A percentile compares a stretch with the other conserved stretches of the same genome.
Conservation (phyloP, 2,888 invertebrate genomes). For the Cordylochernes scorpioides region DNA sequence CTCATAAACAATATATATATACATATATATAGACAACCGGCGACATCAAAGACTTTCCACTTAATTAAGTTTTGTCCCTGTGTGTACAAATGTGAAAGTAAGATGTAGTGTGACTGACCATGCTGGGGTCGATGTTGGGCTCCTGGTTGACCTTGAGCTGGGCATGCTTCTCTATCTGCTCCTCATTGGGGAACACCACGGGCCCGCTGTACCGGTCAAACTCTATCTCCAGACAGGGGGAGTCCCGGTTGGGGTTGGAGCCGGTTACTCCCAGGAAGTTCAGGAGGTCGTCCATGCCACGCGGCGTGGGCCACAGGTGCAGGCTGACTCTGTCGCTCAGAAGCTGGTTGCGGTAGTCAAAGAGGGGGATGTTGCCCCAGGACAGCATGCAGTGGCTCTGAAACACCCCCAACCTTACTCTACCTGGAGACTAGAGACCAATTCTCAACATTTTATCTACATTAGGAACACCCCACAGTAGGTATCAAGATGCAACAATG, state of each 20-base stretch:
- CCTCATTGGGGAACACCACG: constrained; percentile 24
- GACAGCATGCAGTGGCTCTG: constrained; percentile 27
- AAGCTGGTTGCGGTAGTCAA: constrained; percentile 28
- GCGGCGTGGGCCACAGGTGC: constrained; percentile 26
- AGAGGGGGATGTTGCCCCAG: constrained; percentile 30
- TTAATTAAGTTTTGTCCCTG: no score
- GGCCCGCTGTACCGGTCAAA: constrained; percentile 20
- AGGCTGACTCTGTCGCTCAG: constrained; percentile 26
- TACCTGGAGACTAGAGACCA: no score
- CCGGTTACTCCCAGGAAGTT: constrained; percentile 17
- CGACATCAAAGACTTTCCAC: no score
- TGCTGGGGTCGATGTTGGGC: no score
- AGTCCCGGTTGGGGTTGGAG: constrained; percentile 23
- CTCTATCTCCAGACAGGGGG: constrained; percentile 23
- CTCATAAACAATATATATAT: no score
- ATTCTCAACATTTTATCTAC: no score
- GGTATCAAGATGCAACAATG: no score
- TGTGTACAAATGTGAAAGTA: no score
- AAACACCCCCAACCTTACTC: no score
- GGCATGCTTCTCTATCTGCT: constrained; percentile 23
- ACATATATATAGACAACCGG: no score
- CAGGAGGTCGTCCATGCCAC: constrained; percentile 18
- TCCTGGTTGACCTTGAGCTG: constrained; percentile 10
- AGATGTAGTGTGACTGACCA: no score
- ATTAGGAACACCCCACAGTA: no score